These are phyloP conservation scores for Nematopogon swammerdamellus DNA, from an alignment of 2,888 invertebrate species.

Conservation along the genomic window DNA sequence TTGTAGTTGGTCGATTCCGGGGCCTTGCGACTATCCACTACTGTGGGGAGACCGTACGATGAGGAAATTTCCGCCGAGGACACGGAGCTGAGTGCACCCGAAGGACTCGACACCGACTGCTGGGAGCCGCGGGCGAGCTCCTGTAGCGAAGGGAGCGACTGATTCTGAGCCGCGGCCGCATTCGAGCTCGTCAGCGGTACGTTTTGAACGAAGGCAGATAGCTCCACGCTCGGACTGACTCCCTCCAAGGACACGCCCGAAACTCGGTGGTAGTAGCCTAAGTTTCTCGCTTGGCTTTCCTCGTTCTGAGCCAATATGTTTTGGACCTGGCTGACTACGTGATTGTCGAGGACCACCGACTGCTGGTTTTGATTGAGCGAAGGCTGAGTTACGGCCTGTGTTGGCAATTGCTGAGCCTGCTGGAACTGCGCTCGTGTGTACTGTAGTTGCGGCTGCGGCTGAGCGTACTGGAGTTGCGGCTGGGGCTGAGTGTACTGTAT, in stretches of 20 bases:
- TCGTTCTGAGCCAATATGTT: constrained; percentile 39
- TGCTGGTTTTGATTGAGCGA: constrained; percentile 19
- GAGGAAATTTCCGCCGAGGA: constrained; percentile 6
- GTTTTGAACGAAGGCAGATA: constrained; percentile 39
- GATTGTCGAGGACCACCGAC: constrained; percentile 28
- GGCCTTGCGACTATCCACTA: constrained; percentile 13
- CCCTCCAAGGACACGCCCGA: constrained; percentile 40
- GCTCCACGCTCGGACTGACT: constrained; percentile 40
- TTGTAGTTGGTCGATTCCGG: constrained; percentile 15
- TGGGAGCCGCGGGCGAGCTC: constrained; percentile 4
- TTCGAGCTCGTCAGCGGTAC: constrained; percentile 17
- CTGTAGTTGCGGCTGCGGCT: constrained; percentile 15
- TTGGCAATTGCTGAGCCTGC: neutral
- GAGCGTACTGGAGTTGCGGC: constrained; percentile 28
- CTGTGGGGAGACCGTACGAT: constrained; percentile 25
- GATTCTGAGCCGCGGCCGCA: neutral
- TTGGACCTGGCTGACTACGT: constrained; percentile 33
- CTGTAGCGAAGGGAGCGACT: neutral
- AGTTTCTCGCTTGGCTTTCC: constrained; percentile 33
- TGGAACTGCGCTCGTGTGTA: constrained; percentile 9
- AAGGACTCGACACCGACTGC: constrained; percentile 5
- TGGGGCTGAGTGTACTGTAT: constrained; percentile 44
- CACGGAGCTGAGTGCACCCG: constrained; percentile 13
- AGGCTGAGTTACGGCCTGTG: constrained; percentile 13
- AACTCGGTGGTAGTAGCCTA: constrained; percentile 37